Base-by-base conservation (phyloP, 2,888 invertebrate species). In the Hemithea aestivaria region DNA sequence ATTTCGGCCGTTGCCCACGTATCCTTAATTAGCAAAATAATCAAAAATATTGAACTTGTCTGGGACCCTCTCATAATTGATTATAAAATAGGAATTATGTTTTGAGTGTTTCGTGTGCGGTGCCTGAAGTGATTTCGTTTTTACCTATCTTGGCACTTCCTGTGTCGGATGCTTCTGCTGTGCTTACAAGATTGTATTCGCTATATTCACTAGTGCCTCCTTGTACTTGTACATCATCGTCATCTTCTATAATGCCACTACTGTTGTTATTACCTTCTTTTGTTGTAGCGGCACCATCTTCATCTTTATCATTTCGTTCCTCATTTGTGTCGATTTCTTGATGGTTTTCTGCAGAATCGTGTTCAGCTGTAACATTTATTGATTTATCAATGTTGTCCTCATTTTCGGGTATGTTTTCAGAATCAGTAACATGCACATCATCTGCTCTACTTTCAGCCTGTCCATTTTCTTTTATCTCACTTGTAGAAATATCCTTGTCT, bases 1-100 rank as follows among this genome's bases (percentile, higher is more conserved):
- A 66, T 74, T 77, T 67, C 78, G 71, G 66, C 79, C 80, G 65
- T 73, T 65, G 76, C 58, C 68, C 73, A 63, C 73, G 80, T 76
- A 74, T 79, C 85, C 87, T 87, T 87, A 79, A 83, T 85, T 82
- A 77, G 82, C 81, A 87, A 87, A 85, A 87, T 78, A 85, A 85
- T 71, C 59, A 81, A 81, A 84, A 78, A 84, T 82, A 68, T 81
- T 84, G 78, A 82, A 79, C 82, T 83, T 76, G 72, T 77, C 68
- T 73, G 81, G 83, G 84, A 85, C 84, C 85, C 83, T 61, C 60
- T 65, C 68, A 66, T 67, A 66, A 67, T 63, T 73, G 66, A 63
- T 63, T 68, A 66, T 54, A 60, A 66, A 58, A 58, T 62, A 61
- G 52, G 58, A 64, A 35, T 51, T 78, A 76, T 61, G 63, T 73